These are phyloP conservation scores for Cetoscarus ocellatus DNA, from an alignment of 2,797 vertebrate species.

Conservation along the genomic window DNA sequence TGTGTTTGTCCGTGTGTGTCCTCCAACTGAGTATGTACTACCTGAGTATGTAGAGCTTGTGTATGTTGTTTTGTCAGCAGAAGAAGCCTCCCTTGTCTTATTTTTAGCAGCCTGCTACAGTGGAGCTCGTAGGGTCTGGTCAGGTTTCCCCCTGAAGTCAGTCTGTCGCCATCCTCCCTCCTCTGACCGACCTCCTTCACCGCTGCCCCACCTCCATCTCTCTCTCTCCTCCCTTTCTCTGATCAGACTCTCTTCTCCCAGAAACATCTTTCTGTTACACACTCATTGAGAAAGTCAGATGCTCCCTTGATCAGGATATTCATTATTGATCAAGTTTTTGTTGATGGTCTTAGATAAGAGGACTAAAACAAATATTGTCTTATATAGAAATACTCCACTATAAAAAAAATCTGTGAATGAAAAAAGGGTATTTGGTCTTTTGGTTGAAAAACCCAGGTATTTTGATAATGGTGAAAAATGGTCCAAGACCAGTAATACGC, in stretches of 20 bases:
- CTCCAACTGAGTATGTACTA: slow-evolving; percentile 47
- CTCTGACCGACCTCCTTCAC: slow-evolving; percentile 34
- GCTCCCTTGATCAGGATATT: neutral
- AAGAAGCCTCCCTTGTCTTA: slow-evolving; percentile 80
- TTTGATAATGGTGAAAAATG: too few species aligned
- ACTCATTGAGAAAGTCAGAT: neutral
- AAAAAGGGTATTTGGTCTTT: too few species aligned
- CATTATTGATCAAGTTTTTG: neutral
- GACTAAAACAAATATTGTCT: too few species aligned
- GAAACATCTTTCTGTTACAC: neutral
- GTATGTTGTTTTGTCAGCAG: slow-evolving; percentile 77
- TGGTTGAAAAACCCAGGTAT: too few species aligned
- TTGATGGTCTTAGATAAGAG: too few species aligned
- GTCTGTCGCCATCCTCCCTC: slow-evolving; percentile 79
- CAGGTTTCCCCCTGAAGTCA: slow-evolving; percentile 82
- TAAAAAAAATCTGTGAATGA: too few species aligned
- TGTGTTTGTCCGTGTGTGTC: slow-evolving; percentile 29
- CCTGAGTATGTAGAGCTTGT: slow-evolving; percentile 58
- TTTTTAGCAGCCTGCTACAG: slow-evolving; percentile 82
- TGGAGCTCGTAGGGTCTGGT: slow-evolving; percentile 79
- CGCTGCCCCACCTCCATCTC: slow-evolving; percentile 22
- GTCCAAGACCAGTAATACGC: too few species aligned
- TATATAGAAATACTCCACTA: too few species aligned
- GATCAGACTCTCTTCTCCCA: neutral
- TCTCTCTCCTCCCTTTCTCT: slow-evolving; percentile 17